Base-by-base conservation (phyloP, 1,140 invertebrate species). In the Brachionus asplanchnoidis region DNA sequence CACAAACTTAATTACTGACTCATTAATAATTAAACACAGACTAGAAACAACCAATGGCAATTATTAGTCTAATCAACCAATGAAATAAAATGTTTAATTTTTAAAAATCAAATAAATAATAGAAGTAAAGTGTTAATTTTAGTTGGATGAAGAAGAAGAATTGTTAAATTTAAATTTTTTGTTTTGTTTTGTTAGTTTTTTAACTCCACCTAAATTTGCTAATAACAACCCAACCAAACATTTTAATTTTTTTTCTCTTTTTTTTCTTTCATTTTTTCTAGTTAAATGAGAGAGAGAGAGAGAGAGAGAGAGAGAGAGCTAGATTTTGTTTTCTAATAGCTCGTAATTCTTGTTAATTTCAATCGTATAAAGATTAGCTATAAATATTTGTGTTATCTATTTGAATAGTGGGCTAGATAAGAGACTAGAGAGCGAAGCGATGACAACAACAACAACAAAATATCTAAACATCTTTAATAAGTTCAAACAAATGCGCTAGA, bases 331-430 rank as follows among this genome's bases (percentile, higher is more conserved):
- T 68, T 73, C 17, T 73, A 73, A 73, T 73, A 73, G 36, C 68
- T 73, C 68, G 36, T 73, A 73, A 73, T 73, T 73, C 68, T 73
- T 73, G 68, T 40, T 73, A 73, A 73, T 73, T 73, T 73, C 36
- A 42, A 73, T 42, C 14, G 46, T 26, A 77, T 6, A 77, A 77
- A 77, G 73, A 77, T 77, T 77, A 77, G 73, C 46, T 23, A 46
- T 77, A 77, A 77, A 77, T 77, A 77, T 77, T 77, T 77, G 46
- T 77, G 73, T 77, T 77, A 77, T 77, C 73, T 77, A 77, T 77
- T 77, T 77, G 40, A 77, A 77, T 50, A 36, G 23, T 32, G 40
- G 46, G 73, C 20, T 77, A 77, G 73, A 77, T 77, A 77, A 77
- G 73, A 77, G 46, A 77, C 32, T 40, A 40, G 36, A 73, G 32